Evolutionary conservation across 2,797 vertebrate species (phyloP).

Genomic region (Diglossa cyanea): DNA sequence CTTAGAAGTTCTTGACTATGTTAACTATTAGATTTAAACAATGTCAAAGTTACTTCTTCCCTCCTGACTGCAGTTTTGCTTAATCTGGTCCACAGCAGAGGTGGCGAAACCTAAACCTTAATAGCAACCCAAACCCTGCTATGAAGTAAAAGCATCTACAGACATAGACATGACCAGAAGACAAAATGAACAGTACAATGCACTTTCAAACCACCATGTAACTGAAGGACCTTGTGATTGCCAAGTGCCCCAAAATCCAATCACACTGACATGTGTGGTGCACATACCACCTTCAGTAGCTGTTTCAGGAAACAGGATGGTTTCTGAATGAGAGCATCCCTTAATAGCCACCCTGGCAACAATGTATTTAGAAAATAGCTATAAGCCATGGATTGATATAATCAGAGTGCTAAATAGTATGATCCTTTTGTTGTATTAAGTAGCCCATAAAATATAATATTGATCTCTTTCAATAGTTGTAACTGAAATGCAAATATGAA

Average conservation of each 20-base stretch:
- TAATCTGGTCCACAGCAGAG: neutral
- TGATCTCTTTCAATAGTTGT: neutral
- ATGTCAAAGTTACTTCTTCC: neutral
- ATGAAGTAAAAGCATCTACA: constrained; percentile 26
- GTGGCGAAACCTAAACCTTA: neutral
- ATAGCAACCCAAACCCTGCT: neutral
- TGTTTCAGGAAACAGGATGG: neutral
- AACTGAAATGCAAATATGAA: neutral
- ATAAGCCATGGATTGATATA: neutral
- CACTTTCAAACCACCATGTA: constrained; percentile 64
- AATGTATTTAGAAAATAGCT: neutral
- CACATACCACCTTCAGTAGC: neutral
- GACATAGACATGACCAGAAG: constrained; percentile 68
- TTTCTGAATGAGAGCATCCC: neutral
- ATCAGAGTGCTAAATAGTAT: neutral
- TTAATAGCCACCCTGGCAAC: neutral
- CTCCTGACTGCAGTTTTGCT: neutral
- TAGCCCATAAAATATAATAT: neutral
- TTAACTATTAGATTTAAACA: neutral
- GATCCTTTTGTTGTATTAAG: neutral
- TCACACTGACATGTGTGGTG: rapidly evolving
- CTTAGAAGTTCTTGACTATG: neutral
- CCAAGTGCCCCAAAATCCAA: neutral
- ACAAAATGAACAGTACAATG: constrained; percentile 75
- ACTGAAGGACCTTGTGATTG: constrained; percentile 73